These are phyloP conservation scores for Tenthredo notha DNA, from an alignment of 2,888 invertebrate genomes.

Conservation along the genomic window DNA sequence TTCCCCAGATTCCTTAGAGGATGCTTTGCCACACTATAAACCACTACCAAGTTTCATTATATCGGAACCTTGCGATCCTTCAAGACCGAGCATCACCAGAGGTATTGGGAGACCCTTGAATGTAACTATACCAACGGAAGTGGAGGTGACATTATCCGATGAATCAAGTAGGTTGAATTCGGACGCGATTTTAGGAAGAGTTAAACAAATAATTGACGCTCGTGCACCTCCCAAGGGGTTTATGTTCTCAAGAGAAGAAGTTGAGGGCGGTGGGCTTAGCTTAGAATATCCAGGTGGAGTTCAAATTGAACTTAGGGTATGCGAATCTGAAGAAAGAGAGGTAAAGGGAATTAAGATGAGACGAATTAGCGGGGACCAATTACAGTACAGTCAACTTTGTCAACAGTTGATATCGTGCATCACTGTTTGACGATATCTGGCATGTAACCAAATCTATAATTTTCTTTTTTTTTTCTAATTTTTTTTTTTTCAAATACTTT, in stretches of 20 bases:
- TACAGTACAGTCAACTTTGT: constrained; percentile 92
- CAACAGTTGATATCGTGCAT: constrained; percentile 93
- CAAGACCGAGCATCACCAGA: constrained; percentile 89
- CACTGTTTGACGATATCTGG: constrained; percentile 83
- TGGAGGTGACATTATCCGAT: constrained; percentile 89
- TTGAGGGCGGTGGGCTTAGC: constrained; percentile 80
- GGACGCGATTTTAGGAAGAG: constrained; percentile 88
- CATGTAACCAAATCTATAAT: constrained; percentile 61
- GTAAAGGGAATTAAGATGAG: constrained; percentile 92
- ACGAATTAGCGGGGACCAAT: constrained; percentile 92
- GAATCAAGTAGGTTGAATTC: constrained; percentile 90
- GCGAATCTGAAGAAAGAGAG: constrained; percentile 86
- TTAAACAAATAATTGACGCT: constrained; percentile 89
- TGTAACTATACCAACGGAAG: constrained; percentile 74
- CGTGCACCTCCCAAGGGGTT: constrained; percentile 87
- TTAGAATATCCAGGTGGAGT: constrained; percentile 91
- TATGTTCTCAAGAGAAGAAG: constrained; percentile 79
- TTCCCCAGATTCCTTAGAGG: constrained; percentile 76
- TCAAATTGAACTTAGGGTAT: constrained; percentile 91
- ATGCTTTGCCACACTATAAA: constrained; percentile 72
- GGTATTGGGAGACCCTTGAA: constrained; percentile 83
- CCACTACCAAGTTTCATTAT: constrained; percentile 82
- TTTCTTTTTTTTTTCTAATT: constrained; percentile 63
- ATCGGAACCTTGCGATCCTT: constrained; percentile 86
- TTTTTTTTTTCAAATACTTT: constrained; percentile 64